Evolutionary conservation across 2,888 invertebrate species (phyloP), one percentile per base, ranked within the genome.

Genomic region (Endotricha flammealis): DNA sequence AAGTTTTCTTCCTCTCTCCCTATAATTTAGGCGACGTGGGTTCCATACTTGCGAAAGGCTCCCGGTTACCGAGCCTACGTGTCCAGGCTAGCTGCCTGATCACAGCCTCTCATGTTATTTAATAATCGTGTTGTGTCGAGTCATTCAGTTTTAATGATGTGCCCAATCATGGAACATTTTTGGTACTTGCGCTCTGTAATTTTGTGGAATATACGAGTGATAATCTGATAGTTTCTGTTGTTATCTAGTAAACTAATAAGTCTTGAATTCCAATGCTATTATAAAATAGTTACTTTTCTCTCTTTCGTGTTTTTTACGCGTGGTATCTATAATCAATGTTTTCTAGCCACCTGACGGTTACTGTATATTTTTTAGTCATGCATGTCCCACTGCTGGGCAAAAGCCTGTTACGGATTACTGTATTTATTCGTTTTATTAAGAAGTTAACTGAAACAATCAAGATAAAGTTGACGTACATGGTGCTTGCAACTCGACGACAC

Each of bases 131-230:
- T 68, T 75, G 50, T 74, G 82, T 80, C 44, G 17, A 64, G 82
- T 83, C 83, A 83, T 81, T 57, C 54, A 40, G 52, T 70, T 79
- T 74, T 82, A 81, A 82, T 78, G 81, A 79, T 65, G 70, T 60
- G 20, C 57, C 64, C 62, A 63, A 69, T 72, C 55, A 64, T 61
- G 59, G 48, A 54, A 54, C 52, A 57, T 59, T 66, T 53, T 50
- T 41, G 48, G 56, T 61, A 54, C 60, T 67, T 68, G 71, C 65
- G 64, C 69, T 64, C 57, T 79, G 57, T 81, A 75, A 79, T 81
- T 79, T 57, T 60, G 43, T 55, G 62, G 72, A 69, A 66, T 66
- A 47, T 33, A 46, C 52, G 20, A n/a, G 20, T 20, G 42, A 53
- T 28, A 36, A 46, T 42, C 39, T 39, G 37, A 43, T 39, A 28